Evolutionary conservation across 2,888 invertebrate genomes (phyloP).

Genomic region (Eucera pruinosa): DNA sequence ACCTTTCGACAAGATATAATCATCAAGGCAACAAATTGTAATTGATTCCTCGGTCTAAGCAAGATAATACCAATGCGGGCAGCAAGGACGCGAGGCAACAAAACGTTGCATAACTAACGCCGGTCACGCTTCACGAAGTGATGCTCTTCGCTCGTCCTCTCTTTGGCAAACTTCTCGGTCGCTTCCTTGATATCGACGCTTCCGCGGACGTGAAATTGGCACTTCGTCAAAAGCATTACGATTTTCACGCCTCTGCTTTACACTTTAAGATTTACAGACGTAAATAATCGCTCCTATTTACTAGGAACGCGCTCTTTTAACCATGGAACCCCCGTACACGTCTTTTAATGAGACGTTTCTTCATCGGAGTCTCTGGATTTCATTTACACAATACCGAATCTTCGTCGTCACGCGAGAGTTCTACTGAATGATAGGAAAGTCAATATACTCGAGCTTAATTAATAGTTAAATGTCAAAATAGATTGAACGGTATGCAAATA

Average conservation of each 20-base stretch:
- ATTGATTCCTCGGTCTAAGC: conserved; percentile 77
- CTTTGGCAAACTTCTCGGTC: conserved; percentile 50
- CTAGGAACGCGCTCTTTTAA: too few species aligned
- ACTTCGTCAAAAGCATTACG: neutral
- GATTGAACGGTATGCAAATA: too few species aligned
- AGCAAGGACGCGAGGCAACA: conserved; percentile 80
- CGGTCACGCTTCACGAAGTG: conserved; percentile 81
- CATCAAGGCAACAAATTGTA: conserved; percentile 71
- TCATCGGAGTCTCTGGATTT: too few species aligned
- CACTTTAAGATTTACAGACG: too few species aligned
- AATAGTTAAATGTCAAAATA: too few species aligned
- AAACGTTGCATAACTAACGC: conserved; percentile 83
- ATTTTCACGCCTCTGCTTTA: neutral
- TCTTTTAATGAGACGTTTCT: too few species aligned
- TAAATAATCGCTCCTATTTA: too few species aligned
- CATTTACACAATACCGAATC: too few species aligned
- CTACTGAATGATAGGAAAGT: too few species aligned
- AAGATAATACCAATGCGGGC: conserved; percentile 78
- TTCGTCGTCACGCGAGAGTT: too few species aligned
- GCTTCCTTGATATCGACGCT: conserved; percentile 56
- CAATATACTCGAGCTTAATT: too few species aligned
- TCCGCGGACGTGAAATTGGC: conserved; percentile 52
- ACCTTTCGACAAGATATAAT: conserved; percentile 64
- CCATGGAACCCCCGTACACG: too few species aligned
- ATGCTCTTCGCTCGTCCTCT: conserved; percentile 71